Base-by-base conservation (phyloP, 1,140 invertebrate species). In the Oryzaephilus surinamensis region DNA sequence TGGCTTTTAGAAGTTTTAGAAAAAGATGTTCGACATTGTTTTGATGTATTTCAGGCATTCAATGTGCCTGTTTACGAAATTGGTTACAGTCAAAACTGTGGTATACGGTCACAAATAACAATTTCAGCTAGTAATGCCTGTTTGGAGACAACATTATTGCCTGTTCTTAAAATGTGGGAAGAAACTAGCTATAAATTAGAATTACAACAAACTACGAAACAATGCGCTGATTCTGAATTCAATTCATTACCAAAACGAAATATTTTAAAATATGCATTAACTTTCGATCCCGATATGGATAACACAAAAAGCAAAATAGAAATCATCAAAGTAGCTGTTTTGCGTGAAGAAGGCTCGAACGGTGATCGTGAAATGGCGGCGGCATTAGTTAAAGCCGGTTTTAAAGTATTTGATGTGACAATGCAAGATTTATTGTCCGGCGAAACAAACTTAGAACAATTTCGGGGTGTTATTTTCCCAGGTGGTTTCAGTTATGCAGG, bases 401-500 rank as follows among this genome's bases (percentile, higher is more conserved):
- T 98, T 60, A 79, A 89, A 57, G 84, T 90, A 4, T 89, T 82
- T 68, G 92, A 97, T 63, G 74, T 96, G 0, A 89, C 87, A 0
- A 91, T 94, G 83, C 81, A 85, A 49, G 92, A 96, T 70, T 61
- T 96, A 10, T 57, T 90, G 8, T 64, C 68, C 20, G 71, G 74
- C 43, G 70, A 72, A 42, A 68, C 86, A 4, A 77, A 69, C 2
- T 61, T 97, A 6, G 79, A 90, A 37, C 60, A 69, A 10, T 98
- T 97, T 64, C 72, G 78, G 45, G 95, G 95, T 4, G 51, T 98
- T 8, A 77, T 94, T 19, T 98, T 97, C 55, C 93, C 94, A 2
- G 95, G 95, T 24, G 95, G 95, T 10, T 99, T 99, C 58, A 97
- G 93, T 63, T 98, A 96, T 68, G 94, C 91, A 20, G 83, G 82